These are phyloP conservation scores for Cotesia vestalis DNA, from an alignment of 1,140 invertebrate species.

Conservation along the genomic window DNA sequence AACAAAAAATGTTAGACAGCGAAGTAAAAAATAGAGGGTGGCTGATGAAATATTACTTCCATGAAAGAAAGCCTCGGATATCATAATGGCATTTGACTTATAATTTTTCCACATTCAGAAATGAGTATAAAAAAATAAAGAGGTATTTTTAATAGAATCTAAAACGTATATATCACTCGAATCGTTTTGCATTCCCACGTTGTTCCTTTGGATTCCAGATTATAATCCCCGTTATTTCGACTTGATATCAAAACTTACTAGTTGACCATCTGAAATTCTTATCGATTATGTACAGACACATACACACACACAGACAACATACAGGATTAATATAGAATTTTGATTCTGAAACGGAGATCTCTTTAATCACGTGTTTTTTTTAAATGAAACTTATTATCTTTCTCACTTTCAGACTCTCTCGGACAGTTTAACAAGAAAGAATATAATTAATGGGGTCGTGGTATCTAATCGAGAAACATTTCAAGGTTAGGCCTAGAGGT, in stretches of 20 bases:
- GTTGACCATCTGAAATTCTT: constrained; percentile 9
- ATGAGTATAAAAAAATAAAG: too few species aligned
- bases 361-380: constrained; percentile 7
- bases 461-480: constrained; percentile 60
- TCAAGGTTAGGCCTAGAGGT: constrained; percentile 47
- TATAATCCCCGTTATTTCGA: constrained; percentile 14
- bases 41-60: too few species aligned
- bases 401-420: constrained; percentile 19
- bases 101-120: too few species aligned
- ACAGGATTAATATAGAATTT: background rate
- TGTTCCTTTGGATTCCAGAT: background rate
- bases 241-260: constrained; percentile 14
- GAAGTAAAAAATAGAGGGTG: too few species aligned
- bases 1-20: too few species aligned
- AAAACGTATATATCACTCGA: background rate
- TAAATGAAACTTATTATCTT: background rate
- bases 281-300: constrained; percentile 16
- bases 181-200: background rate
- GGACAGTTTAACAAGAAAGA: constrained; percentile 20
- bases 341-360: constrained; percentile 14
- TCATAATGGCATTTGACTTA: too few species aligned
- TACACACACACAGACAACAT: background rate
- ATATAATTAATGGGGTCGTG: constrained; percentile 57
- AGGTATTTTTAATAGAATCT: background rate
- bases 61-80: too few species aligned